phyloP scores from a whole-genome alignment of 1,140 invertebrate genomes.

The Calephelis virginiensis region DNA sequence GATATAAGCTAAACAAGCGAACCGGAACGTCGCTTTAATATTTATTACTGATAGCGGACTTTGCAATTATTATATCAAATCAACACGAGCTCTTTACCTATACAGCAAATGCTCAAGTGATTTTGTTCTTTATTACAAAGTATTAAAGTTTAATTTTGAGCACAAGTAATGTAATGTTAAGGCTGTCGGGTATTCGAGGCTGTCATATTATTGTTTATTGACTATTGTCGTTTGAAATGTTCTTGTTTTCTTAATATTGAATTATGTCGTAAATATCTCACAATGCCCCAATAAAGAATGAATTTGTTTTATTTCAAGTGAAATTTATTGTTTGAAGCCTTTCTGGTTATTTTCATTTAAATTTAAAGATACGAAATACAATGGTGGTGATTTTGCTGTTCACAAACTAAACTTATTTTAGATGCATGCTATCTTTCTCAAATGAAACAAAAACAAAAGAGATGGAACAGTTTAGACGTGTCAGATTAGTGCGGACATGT shows the following conservation, averaged over 20 bases:
- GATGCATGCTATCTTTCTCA: no score
- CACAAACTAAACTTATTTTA: no score
- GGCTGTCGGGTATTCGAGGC: not conserved
- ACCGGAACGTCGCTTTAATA: not conserved
- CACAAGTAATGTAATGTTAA: not conserved
- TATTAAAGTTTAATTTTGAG: not conserved
- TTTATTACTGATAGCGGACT: not conserved
- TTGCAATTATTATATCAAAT: conserved; percentile 2
- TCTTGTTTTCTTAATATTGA: conserved; percentile 11
- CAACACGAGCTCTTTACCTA: conserved; percentile 9
- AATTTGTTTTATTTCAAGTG: conserved; percentile 12
- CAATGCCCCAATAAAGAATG: conserved; percentile 10
- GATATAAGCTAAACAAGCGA: not conserved
- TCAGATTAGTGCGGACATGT: no score
- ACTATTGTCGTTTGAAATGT: conserved; percentile 11
- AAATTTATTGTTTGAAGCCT: not conserved
- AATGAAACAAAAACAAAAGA: no score
- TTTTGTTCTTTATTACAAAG: not conserved
- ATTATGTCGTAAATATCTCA: conserved; percentile 11
- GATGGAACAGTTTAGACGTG: no score
- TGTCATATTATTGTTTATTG: conserved; percentile 16
- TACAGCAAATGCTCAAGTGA: not conserved
- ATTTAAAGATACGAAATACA: no score
- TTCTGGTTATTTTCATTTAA: not conserved
- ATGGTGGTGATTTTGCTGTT: no score